Evolutionary conservation across 2,888 invertebrate species (phyloP).

Genomic region (Drosophila silvestris): DNA sequence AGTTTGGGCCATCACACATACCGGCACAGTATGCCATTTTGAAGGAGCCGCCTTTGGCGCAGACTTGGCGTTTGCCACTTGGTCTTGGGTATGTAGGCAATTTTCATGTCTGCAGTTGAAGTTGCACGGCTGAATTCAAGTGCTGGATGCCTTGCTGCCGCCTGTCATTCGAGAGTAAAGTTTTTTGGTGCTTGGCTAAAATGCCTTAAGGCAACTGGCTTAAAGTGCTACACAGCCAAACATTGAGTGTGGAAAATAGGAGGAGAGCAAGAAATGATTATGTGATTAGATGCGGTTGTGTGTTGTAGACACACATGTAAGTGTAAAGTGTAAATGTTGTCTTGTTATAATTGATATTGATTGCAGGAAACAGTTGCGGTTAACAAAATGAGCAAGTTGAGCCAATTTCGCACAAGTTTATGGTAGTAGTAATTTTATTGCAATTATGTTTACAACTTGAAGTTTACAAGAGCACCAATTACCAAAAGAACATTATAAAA

Average conservation of each 20-base stretch:
- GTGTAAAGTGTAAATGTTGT: slow-evolving; percentile 16
- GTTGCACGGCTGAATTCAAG: slow-evolving; percentile 46
- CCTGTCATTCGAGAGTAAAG: slow-evolving; percentile 59
- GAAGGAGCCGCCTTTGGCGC: slow-evolving; percentile 40
- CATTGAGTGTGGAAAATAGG: slow-evolving; percentile 1
- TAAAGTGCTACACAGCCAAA: slow-evolving; percentile 37
- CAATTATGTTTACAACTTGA: slow-evolving; percentile 31
- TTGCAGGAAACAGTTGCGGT: slow-evolving; percentile 23
- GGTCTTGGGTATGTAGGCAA: slow-evolving; percentile 51
- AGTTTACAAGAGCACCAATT: slow-evolving; percentile 42
- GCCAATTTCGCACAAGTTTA: neutral
- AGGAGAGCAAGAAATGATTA: slow-evolving; percentile 39
- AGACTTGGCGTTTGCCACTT: slow-evolving; percentile 44
- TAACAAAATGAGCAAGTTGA: slow-evolving; percentile 10
- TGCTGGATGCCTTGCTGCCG: slow-evolving; percentile 39
- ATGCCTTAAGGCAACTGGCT: slow-evolving; percentile 37
- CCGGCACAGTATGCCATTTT: neutral
- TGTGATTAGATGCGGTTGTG: slow-evolving; percentile 44
- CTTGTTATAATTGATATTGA: slow-evolving; percentile 45
- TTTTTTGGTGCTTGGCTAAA: slow-evolving; percentile 30
- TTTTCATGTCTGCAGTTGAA: slow-evolving; percentile 60
- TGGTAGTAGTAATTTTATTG: slow-evolving; percentile 23
- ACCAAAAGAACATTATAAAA: neutral
- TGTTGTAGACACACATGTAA: slow-evolving; percentile 27
- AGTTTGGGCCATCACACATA: slow-evolving; percentile 9